Base-by-base conservation (phyloP, 2,888 invertebrate species). In the Pammene aurita region DNA sequence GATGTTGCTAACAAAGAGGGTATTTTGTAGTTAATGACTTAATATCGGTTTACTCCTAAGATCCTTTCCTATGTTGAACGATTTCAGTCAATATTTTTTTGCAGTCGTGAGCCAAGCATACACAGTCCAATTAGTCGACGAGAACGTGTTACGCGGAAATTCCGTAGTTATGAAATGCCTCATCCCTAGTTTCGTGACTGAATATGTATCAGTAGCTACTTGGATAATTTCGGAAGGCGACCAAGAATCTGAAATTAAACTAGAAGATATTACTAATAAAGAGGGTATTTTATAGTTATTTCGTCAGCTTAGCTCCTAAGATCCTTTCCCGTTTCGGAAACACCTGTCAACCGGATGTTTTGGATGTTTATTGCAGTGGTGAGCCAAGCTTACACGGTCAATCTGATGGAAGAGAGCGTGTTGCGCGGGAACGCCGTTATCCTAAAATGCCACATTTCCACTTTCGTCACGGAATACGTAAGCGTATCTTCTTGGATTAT, bases 371-470 rank as follows among this genome's bases (percentile, higher is more conserved):
- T 88, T 93, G 70, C 95, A 98, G 97, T 97, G 90, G 97, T 98
- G 78, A 95, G 96, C 80, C 97, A 97, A 94, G 94, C 95, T 75
- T 98, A 97, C 92, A 96, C 95, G 79, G 96, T 97, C 78, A 97
- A 97, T 93, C 95, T 97, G 80, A 96, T 97, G 96, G 97, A 97
- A 88, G 97, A 97, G 89, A 97, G 97, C 90, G 97, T 97, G 73
- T 94, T 97, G 80, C 95, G 96, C 83, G 97, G 97, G 82, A 98
- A 98, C 90, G 96, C 97, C 77, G 97, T 96, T 78, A 96, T 97
- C 88, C 94, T 97, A 83, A 97, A 97, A 94, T 97, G 97, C 93
- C 97, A 97, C 93, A 97, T 97, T 88, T 97, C 97, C 78, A 97
- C 97, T 88, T 97, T 97, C 92, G 97, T 97, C 78, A 96, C 97